A percentile compares a stretch with the other conserved stretches of the same genome.
Evolutionary conservation across 1,140 invertebrate genomes (phyloP).

Genomic region (Tigriopus japonicus): DNA sequence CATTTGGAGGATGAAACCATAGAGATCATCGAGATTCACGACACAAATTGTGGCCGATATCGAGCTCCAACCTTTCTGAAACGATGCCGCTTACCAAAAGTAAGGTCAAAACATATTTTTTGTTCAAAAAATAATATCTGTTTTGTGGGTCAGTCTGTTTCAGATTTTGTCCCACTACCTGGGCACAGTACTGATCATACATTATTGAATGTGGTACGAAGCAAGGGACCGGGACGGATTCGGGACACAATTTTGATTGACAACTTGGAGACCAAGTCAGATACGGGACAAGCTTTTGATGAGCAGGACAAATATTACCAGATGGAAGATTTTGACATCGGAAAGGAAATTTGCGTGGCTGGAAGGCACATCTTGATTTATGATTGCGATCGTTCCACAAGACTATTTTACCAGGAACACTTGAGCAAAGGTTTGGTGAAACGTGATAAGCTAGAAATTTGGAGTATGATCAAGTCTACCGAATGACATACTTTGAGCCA

Average conservation of each 20-base stretch:
- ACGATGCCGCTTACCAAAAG: slow-evolving; percentile 16
- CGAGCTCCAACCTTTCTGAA: slow-evolving; percentile 45
- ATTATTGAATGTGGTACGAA: slow-evolving; percentile 47
- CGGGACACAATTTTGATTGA: slow-evolving; percentile 35
- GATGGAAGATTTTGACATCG: slow-evolving; percentile 55
- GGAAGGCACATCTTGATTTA: slow-evolving; percentile 57
- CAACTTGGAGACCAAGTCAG: slow-evolving; percentile 24
- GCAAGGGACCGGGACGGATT: slow-evolving; percentile 30
- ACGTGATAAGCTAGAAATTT: no score
- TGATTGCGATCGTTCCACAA: slow-evolving; percentile 68
- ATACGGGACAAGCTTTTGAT: slow-evolving; percentile 2
- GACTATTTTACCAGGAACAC: slow-evolving; percentile 49
- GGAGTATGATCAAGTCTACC: no score
- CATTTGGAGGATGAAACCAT: neutral
- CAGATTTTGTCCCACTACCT: slow-evolving; percentile 30
- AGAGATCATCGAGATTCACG: neutral
- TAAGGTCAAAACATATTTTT: slow-evolving; percentile 8
- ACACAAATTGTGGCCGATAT: neutral
- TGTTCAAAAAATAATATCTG: slow-evolving; percentile 3
- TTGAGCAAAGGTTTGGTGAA: slow-evolving; percentile 26
- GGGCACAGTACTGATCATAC: slow-evolving; percentile 39
- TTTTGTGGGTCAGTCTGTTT: slow-evolving; percentile 14
- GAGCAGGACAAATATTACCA: slow-evolving; percentile 36
- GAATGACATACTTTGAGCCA: no score
- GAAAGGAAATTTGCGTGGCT: slow-evolving; percentile 52